phyloP scores from a whole-genome alignment of 1,140 invertebrate species.

The Sinonovacula constricta region DNA sequence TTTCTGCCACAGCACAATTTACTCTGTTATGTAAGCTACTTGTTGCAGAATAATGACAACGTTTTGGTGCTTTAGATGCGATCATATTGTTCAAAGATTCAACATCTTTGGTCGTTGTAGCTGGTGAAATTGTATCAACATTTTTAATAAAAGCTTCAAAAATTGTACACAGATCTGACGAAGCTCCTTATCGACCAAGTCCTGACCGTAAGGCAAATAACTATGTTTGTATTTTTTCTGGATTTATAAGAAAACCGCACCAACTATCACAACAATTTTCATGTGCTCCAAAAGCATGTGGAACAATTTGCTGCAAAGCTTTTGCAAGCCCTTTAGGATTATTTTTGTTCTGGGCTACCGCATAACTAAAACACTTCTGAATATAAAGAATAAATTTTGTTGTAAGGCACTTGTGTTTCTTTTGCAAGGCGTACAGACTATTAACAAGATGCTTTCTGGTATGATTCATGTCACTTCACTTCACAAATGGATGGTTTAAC shows the following conservation, averaged over 20 bases:
- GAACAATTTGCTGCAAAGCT: constrained; percentile 5
- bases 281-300: constrained; percentile 30
- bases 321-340: background rate
- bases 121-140: background rate
- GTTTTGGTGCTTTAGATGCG: background rate
- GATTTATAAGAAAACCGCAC: constrained; percentile 25
- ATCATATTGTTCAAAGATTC: constrained; percentile 2
- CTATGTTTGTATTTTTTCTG: constrained; percentile 10
- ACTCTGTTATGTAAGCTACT: background rate
- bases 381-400: constrained; percentile 11
- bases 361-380: constrained; percentile 27
- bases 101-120: too few species aligned
- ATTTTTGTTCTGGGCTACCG: constrained; percentile 11
- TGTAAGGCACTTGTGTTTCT: constrained; percentile 15
- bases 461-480: constrained; percentile 27
- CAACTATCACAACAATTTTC: constrained; percentile 3
- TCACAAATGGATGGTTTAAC: background rate
- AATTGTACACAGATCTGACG: background rate
- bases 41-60: background rate
- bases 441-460: constrained; percentile 26
- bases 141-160: background rate
- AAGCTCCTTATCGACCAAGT: constrained; percentile 5
- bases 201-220: constrained; percentile 20
- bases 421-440: constrained; percentile 14
- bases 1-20: background rate